These are phyloP conservation scores for Ictalurus punctatus DNA, from an alignment of 2,113 vertebrate species.

Conservation along the genomic window DNA sequence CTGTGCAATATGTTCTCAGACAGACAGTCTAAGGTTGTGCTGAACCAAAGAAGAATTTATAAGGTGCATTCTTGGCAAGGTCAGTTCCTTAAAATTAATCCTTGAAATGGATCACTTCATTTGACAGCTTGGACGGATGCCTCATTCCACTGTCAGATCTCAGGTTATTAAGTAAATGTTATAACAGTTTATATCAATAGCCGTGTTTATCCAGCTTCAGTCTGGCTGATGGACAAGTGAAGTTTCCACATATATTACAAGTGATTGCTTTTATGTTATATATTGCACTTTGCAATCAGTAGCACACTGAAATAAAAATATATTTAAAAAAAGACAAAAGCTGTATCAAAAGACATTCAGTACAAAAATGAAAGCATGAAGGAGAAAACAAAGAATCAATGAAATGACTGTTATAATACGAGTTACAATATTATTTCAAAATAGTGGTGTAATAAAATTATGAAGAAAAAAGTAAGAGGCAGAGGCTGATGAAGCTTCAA, in stretches of 20 bases:
- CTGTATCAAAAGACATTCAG: neutral
- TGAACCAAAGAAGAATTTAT: constrained; percentile 15
- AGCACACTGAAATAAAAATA: neutral
- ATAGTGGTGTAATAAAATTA: neutral
- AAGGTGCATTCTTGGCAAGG: constrained; percentile 32
- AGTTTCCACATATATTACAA: constrained; percentile 20
- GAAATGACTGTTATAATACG: neutral
- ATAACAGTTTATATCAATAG: constrained; percentile 33
- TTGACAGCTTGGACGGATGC: constrained; percentile 27
- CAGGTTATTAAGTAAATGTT: constrained; percentile 45
- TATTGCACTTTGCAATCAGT: neutral
- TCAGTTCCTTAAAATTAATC: constrained; percentile 12
- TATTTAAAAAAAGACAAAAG: neutral
- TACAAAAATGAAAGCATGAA: neutral
- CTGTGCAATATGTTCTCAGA: constrained; percentile 10
- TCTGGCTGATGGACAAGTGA: constrained; percentile 42
- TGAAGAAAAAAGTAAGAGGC: neutral
- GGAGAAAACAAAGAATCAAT: neutral
- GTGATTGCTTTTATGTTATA: constrained; percentile 20
- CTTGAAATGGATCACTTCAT: constrained; percentile 17
- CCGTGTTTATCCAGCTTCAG: constrained; percentile 27
- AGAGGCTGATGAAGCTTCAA: neutral
- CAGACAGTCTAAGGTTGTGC: constrained; percentile 24
- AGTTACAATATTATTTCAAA: neutral
- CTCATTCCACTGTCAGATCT: constrained; percentile 45